Conservation (phyloP, 2,113 vertebrate species). For the Barnardius zonarius region DNA sequence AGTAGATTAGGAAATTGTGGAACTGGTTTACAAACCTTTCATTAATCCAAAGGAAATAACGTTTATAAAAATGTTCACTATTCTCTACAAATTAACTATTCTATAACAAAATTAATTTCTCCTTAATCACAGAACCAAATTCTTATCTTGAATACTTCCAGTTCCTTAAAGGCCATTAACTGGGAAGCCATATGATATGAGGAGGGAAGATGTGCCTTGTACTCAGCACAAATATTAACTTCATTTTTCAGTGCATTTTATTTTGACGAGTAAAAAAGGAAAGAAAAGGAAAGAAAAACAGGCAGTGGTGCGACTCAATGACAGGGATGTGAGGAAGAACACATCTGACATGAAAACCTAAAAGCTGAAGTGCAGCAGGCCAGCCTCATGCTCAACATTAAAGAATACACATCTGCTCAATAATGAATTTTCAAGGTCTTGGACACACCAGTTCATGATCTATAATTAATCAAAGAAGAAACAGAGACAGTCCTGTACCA, state of each 20-base stretch:
- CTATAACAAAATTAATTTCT: conserved; percentile 25
- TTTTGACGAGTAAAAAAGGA: neutral
- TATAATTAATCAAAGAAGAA: neutral
- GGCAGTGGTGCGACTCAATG: neutral
- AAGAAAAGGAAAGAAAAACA: neutral
- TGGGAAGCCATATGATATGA: neutral
- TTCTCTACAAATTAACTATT: conserved; percentile 1
- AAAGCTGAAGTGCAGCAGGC: neutral
- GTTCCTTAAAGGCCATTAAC: conserved; percentile 16
- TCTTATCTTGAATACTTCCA: neutral
- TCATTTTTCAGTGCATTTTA: neutral
- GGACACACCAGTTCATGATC: neutral
- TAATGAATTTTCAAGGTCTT: neutral
- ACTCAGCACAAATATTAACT: neutral
- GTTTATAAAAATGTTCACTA: neutral
- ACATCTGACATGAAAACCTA: neutral
- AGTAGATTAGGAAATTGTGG: neutral
- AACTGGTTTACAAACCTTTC: neutral
- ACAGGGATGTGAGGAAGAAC: neutral
- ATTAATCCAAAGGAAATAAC: neutral
- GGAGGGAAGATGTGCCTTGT: neutral
- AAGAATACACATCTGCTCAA: neutral
- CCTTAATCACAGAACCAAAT: conserved; percentile 33
- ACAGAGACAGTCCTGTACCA: neutral
- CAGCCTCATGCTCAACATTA: neutral